Conservation (phyloP, 2,113 vertebrate genomes). For the Larimichthys crocea region DNA sequence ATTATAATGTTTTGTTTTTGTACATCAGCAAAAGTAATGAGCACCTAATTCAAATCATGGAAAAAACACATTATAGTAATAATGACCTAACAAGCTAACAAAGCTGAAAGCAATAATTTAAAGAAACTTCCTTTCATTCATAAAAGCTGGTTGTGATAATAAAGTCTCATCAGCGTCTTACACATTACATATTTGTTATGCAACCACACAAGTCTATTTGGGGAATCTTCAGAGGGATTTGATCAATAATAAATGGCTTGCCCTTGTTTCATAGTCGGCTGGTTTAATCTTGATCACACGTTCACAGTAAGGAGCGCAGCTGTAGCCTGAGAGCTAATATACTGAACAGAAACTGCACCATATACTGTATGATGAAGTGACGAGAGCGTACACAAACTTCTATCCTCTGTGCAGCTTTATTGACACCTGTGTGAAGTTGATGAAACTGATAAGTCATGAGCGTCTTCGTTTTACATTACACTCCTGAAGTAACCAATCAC, state of each 20-base stretch:
- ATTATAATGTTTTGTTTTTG: neutral
- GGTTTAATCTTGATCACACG: constrained; percentile 52
- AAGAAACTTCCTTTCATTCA: constrained; percentile 36
- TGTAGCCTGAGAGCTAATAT: constrained; percentile 42
- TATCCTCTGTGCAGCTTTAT: constrained; percentile 2
- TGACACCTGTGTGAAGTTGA: constrained; percentile 16
- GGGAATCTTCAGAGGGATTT: constrained; percentile 65
- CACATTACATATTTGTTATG: constrained; percentile 47
- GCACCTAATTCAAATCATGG: neutral
- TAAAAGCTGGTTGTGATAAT: constrained; percentile 25
- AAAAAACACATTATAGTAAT: neutral
- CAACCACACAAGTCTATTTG: constrained; percentile 58
- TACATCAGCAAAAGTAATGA: neutral
- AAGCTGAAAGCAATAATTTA: neutral
- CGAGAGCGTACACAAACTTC: neutral
- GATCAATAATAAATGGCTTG: constrained; percentile 70
- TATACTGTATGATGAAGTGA: neutral
- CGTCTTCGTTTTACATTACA: neutral
- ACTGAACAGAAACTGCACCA: constrained; percentile 18
- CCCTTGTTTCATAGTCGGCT: constrained; percentile 58
- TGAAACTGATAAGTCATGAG: constrained; percentile 19
- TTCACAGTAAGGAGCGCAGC: constrained; percentile 3
- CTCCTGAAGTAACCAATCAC: neutral
- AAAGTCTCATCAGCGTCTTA: constrained; percentile 26
- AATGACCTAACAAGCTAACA: neutral